Conservation (phyloP, 2,113 vertebrate genomes). For the Camelus bactrianus region DNA sequence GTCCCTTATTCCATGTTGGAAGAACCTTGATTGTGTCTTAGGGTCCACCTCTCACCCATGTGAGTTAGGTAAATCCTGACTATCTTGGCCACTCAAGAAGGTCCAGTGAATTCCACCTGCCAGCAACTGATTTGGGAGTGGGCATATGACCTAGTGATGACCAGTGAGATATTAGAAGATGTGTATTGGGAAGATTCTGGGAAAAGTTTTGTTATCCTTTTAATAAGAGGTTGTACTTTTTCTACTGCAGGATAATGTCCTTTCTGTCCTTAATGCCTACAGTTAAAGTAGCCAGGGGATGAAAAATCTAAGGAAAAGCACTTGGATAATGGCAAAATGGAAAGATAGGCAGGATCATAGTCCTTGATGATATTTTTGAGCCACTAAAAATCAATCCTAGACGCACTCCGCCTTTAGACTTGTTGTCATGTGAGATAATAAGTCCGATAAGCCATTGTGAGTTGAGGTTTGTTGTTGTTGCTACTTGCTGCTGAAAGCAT, state of each 20-base stretch:
- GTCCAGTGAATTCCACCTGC: neutral
- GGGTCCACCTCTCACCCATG: neutral
- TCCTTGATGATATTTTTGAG: conserved; percentile 31
- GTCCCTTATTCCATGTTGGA: neutral
- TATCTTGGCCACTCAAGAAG: neutral
- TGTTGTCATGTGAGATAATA: neutral
- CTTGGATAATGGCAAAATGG: neutral
- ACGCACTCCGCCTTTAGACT: neutral
- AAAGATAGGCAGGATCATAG: neutral
- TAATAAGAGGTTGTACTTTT: neutral
- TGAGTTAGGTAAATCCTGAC: neutral
- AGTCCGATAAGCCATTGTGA: neutral
- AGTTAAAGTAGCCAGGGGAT: neutral
- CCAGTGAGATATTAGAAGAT: neutral
- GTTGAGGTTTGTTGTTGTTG: neutral
- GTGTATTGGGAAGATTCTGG: neutral
- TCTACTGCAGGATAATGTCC: neutral
- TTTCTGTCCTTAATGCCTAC: neutral
- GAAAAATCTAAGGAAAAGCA: conserved; percentile 20
- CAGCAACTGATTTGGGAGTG: neutral
- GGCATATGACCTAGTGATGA: neutral
- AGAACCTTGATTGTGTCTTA: neutral
- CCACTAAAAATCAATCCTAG: neutral
- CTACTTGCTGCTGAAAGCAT: conserved; percentile 37
- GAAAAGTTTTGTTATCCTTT: conserved; percentile 19